phyloP scores from a whole-genome alignment of 2,888 invertebrate genomes.

The Himalopsyche anomala region DNA sequence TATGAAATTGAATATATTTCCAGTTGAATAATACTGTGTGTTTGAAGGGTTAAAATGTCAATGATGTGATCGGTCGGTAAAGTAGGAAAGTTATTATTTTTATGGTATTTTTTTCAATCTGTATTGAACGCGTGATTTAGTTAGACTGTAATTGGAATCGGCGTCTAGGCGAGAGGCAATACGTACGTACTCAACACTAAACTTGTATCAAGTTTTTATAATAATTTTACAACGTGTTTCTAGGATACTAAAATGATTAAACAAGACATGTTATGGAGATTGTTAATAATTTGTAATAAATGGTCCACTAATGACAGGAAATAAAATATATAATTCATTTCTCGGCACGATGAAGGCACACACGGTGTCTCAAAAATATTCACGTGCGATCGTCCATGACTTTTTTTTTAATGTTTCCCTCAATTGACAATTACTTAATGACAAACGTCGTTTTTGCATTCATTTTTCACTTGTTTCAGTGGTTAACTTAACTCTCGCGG shows the following conservation, averaged over 20 bases:
- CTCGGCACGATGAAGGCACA: slow-evolving; percentile 20
- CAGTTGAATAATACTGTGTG: not conserved
- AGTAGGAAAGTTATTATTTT: slow-evolving; percentile 40
- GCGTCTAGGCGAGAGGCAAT: slow-evolving; percentile 25
- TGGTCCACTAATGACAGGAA: slow-evolving; percentile 42
- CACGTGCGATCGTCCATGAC: not conserved
- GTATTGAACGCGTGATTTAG: slow-evolving; percentile 41
- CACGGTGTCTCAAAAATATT: not conserved
- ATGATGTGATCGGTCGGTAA: slow-evolving; percentile 40
- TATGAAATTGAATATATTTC: too few relatives aligned
- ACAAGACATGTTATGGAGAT: slow-evolving; percentile 43
- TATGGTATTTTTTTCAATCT: slow-evolving; percentile 43
- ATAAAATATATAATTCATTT: slow-evolving; percentile 42
- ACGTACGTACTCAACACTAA: slow-evolving; percentile 2
- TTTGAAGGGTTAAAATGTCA: slow-evolving; percentile 22
- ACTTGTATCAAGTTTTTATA: slow-evolving; percentile 38
- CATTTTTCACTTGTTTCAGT: too few relatives aligned
- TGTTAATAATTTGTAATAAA: slow-evolving; percentile 43
- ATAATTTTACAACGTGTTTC: slow-evolving; percentile 43
- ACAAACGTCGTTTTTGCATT: too few relatives aligned
- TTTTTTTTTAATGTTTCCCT: too few relatives aligned
- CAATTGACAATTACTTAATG: too few relatives aligned
- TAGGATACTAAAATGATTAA: slow-evolving; percentile 43
- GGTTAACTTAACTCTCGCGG: too few relatives aligned
- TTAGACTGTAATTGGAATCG: slow-evolving; percentile 43